Base-by-base conservation (phyloP, 1,140 invertebrate species). In the Pachypsylla venusta region DNA sequence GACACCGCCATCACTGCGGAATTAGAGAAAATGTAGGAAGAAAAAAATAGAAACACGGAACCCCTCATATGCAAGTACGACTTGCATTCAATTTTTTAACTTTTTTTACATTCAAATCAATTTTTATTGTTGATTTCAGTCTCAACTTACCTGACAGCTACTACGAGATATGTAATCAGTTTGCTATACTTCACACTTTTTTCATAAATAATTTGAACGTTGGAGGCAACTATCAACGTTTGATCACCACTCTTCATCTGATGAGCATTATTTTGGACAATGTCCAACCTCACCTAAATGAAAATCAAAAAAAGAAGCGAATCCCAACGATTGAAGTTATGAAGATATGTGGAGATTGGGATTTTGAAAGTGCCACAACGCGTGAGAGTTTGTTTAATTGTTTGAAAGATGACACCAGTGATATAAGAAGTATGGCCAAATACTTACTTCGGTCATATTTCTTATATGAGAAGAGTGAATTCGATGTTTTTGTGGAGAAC, bases 141-240 rank as follows among this genome's bases (percentile, higher is more conserved):
- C n/a, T n/a, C n/a, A n/a, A n/a, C n/a, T n/a, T n/a, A n/a, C n/a
- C n/a, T n/a, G n/a, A n/a, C n/a, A n/a, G n/a, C n/a, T n/a, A n/a
- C n/a, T n/a, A n/a, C n/a, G n/a, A n/a, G n/a, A n/a, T n/a, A n/a
- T n/a, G n/a, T n/a, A 19, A 48, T 3, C 42, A 48, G 42, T 48
- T 19, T 22, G n/a, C 4, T 22, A 48, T 7, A n/a, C 42, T 80
- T 16, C 65, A 75, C 58, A 61, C 65, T 25, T 70, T 76, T 53
- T 64, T 77, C n/a, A 64, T 75, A 30, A 63, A 70, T 27, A 76
- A 73, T 62, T 69, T 79, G 5, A 69, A 73, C 61, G 70, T 74
- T 42, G 75, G 74, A 16, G 71, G 73, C 12, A 74, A 73, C 63
- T 81, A 78, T 66, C 78, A 81, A 65, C 63, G 77, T 22, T 73